phyloP scores from a whole-genome alignment of 2,113 vertebrate species.

The Mungos mungo region DNA sequence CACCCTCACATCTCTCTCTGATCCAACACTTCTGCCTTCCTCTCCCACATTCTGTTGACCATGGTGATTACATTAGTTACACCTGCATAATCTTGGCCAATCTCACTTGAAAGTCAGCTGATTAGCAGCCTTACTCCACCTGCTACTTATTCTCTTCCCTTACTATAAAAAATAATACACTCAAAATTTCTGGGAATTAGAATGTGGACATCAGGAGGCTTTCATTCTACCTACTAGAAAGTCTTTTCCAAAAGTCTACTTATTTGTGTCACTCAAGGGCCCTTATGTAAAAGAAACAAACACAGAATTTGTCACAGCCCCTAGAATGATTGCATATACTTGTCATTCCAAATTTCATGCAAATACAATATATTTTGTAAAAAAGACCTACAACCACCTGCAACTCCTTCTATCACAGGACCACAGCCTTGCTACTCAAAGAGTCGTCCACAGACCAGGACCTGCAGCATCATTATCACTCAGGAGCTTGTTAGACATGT shows the following conservation, averaged over 20 bases:
- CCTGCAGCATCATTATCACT: neutral
- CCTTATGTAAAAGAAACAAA: neutral
- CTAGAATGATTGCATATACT: neutral
- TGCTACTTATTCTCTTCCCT: neutral
- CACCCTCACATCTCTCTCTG: too few relatives aligned
- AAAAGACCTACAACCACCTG: neutral
- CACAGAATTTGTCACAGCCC: neutral
- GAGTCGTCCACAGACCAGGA: neutral
- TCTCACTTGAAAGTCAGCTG: too few relatives aligned
- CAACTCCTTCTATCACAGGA: neutral
- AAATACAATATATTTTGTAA: neutral
- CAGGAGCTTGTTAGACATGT: neutral
- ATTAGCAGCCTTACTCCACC: neutral
- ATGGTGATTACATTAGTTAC: neutral
- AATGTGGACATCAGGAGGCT: neutral
- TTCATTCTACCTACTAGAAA: neutral
- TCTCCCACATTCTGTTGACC: neutral
- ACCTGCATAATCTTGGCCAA: neutral
- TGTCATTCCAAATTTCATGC: neutral
- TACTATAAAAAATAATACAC: neutral
- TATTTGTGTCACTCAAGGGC: neutral
- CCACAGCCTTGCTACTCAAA: neutral
- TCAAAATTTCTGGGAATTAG: neutral
- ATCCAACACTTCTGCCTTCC: neutral
- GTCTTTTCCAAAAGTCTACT: neutral